A percentile compares a stretch with the other conserved stretches of the same genome.
phyloP scores from a whole-genome alignment of 2,113 vertebrate genomes.

The Malurus melanocephalus region DNA sequence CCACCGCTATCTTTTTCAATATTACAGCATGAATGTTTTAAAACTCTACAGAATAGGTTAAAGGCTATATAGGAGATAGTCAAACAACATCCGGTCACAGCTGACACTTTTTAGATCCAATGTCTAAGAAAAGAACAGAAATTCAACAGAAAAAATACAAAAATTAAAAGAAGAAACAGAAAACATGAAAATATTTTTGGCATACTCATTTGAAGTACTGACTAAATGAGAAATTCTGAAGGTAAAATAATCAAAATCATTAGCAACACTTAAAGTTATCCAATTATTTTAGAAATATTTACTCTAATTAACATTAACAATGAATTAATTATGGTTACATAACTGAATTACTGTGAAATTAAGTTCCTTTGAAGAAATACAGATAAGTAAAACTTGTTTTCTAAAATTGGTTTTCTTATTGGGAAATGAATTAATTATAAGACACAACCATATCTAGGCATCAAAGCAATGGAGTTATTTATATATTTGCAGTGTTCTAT shows the following conservation, averaged over 20 bases:
- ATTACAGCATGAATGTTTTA: neutral
- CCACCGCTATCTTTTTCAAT: neutral
- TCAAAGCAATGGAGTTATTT: conserved; percentile 2
- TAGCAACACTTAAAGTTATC: neutral
- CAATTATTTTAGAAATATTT: neutral
- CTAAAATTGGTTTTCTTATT: neutral
- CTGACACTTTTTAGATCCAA: neutral
- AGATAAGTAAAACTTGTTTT: neutral
- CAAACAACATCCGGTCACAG: neutral
- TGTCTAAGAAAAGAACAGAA: neutral
- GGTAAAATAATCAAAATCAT: neutral
- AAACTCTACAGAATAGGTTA: neutral
- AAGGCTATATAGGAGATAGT: neutral
- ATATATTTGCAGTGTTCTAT: neutral
- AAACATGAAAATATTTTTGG: neutral
- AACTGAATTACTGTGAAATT: neutral
- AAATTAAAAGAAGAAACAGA: neutral
- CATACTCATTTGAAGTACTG: neutral
- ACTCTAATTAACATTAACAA: neutral
- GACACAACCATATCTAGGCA: neutral
- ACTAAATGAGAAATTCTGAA: neutral
- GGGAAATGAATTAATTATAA: conserved; percentile 6
- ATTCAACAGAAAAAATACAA: neutral
- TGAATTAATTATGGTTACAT: neutral
- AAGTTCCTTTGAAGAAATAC: neutral